Evolutionary conservation across 1,140 invertebrate species (phyloP).

Genomic region (Drosophila pallidifrons): DNA sequence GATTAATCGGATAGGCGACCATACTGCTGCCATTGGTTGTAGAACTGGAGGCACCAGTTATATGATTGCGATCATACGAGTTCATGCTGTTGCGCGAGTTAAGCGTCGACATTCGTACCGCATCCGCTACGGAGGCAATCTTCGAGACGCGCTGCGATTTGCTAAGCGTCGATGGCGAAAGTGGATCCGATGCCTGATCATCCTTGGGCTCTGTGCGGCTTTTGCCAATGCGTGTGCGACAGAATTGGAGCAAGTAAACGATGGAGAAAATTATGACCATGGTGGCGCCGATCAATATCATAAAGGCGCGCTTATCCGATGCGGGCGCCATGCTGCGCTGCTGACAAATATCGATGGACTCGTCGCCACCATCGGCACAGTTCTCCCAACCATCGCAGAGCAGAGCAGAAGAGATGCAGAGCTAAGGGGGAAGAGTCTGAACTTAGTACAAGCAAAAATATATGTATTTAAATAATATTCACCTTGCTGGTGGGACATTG

Average conservation of each 20-base stretch:
- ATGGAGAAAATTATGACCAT: constrained; percentile 85
- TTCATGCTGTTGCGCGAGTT: constrained; percentile 87
- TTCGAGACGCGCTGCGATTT: constrained; percentile 86
- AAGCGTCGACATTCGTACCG: constrained; percentile 88
- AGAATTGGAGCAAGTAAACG: constrained; percentile 85
- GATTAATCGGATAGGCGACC: constrained; percentile 88
- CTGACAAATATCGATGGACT: constrained; percentile 87
- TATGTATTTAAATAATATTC: background rate
- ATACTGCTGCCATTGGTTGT: constrained; percentile 87
- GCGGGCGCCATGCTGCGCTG: constrained; percentile 79
- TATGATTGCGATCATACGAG: constrained; percentile 92
- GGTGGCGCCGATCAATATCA: constrained; percentile 84
- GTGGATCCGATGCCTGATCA: constrained; percentile 87
- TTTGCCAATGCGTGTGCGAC: constrained; percentile 86
- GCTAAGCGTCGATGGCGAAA: constrained; percentile 86
- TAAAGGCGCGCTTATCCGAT: constrained; percentile 85
- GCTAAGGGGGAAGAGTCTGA: constrained; percentile 29
- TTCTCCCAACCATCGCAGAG: constrained; percentile 90
- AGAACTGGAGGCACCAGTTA: constrained; percentile 93
- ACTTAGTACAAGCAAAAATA: constrained; percentile 33
- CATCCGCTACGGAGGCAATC: constrained; percentile 86
- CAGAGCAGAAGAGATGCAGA: constrained; percentile 87
- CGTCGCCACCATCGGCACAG: constrained; percentile 91
- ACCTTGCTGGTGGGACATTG: constrained; percentile 87
- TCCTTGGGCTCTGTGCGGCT: constrained; percentile 85